Evolutionary conservation across 2,113 vertebrate species (phyloP), one percentile per base, ranked within the genome.

Genomic region (Syngnathus typhle): DNA sequence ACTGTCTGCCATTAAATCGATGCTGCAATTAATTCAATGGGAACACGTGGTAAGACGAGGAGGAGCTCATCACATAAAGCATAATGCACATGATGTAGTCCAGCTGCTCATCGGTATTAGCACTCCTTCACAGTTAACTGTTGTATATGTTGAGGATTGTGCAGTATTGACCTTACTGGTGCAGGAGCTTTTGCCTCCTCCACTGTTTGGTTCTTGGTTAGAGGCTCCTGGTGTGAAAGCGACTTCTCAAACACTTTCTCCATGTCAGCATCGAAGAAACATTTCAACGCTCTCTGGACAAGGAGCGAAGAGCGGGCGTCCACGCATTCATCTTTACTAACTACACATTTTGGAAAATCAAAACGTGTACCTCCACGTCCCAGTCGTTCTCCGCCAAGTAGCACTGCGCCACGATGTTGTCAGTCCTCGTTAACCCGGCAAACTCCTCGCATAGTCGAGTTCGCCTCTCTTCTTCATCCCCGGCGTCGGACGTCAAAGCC

Each of bases 1-100:
- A 39, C 90, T 91, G 52, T 93, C 94, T 32, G 8, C 74, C 7
- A 95, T 98, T 72, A 98, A 79, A 81, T 98, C 95, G 84, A 98
- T 90, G 74, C 96, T 98, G 81, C 19, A 63, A 12, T 38, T 63
- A n/a, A 36, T 5, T 21, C 11, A 6, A 10, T 39, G 36, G n/a
- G 18, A 41, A 61, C 36, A 19, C 36, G 10, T 15, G 13, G 12
- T 59, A 36, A 37, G 16, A 18, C 27, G 6, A 13, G 27, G 36
- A 59, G 23, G 23, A 36, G 11, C 55, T 23, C 32, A 4, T 32
- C 55, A 32, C 23, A 16, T 7, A 3, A 43, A 11, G 41, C 12
- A 32, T 32, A 32, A 32, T 32, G 27, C 27, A 32, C 27, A 32
- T 32, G 27, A 32, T 32, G 27, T 32, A 32, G 27, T 32, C 27